A percentile compares a stretch with the other conserved stretches of the same genome.
These are phyloP conservation scores for Gadopsis marmoratus DNA, from an alignment of 2,797 vertebrate species.

Conservation along the genomic window DNA sequence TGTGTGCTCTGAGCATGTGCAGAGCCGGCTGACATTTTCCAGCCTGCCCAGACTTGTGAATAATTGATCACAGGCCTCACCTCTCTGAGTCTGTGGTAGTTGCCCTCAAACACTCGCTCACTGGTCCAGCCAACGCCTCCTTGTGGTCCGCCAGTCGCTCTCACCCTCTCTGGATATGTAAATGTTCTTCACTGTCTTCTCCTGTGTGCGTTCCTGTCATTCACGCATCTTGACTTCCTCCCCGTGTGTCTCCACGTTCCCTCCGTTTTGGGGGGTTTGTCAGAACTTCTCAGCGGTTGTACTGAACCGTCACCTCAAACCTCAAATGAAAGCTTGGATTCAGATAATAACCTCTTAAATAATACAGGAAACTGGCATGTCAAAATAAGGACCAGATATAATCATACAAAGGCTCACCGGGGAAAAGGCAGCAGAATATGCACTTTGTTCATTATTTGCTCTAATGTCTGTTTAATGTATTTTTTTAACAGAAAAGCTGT, in stretches of 20 bases:
- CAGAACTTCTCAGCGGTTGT: background rate
- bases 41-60: constrained; percentile 60
- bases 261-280: too few relatives aligned
- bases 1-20: constrained; percentile 45
- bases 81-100: constrained; percentile 38
- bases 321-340: background rate
- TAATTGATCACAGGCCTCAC: constrained; percentile 75
- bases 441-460: too few relatives aligned
- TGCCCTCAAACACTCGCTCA: constrained; percentile 10
- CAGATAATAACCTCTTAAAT: background rate
- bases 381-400: background rate
- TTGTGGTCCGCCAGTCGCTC: background rate
- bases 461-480: too few relatives aligned
- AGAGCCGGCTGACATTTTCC: constrained; percentile 69
- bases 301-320: background rate
- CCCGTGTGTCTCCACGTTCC: background rate
- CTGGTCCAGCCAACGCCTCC: constrained; percentile 5
- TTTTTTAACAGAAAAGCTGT: too few relatives aligned
- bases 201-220: background rate
- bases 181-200: background rate
- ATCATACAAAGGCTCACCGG: background rate
- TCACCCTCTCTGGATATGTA: background rate
- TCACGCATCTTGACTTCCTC: background rate
- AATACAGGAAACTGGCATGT: background rate
- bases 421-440: background rate